These are phyloP conservation scores for Ursus arctos DNA, from an alignment of 2,113 vertebrate genomes.

Conservation along the genomic window DNA sequence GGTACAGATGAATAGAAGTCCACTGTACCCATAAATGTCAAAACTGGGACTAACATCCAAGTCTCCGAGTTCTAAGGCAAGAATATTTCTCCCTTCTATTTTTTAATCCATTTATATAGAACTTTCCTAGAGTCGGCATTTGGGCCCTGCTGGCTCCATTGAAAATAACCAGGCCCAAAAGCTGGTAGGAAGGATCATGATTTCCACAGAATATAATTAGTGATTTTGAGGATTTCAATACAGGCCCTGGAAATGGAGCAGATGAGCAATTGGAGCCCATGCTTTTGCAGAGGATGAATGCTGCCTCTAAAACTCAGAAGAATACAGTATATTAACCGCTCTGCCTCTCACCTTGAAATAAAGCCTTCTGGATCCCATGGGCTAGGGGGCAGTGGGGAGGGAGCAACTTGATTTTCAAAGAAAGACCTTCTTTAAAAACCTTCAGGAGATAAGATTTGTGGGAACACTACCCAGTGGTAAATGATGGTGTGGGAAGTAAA, in stretches of 20 bases:
- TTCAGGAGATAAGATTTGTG: background rate
- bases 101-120: background rate
- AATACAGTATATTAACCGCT: background rate
- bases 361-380: background rate
- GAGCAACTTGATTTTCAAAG: slow-evolving; percentile 9
- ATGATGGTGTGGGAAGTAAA: background rate
- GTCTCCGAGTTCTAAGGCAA: background rate
- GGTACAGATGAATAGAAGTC: background rate
- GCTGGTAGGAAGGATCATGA: background rate
- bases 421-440: background rate
- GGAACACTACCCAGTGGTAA: background rate
- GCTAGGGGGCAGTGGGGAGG: background rate
- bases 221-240: slow-evolving; percentile 40
- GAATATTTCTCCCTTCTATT: background rate
- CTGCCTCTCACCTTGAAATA: background rate
- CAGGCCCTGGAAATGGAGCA: slow-evolving; percentile 34
- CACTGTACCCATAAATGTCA: background rate
- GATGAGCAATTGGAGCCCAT: slow-evolving; percentile 24
- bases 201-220: slow-evolving; percentile 63
- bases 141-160: background rate
- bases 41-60: background rate
- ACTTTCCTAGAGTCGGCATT: slow-evolving; percentile 50
- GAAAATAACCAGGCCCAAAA: slow-evolving; percentile 29
- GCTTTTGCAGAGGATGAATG: slow-evolving; percentile 53
- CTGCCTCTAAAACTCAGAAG: background rate